Base-by-base conservation (phyloP, 2,797 vertebrate genomes). In the Trachops cirrhosus region DNA sequence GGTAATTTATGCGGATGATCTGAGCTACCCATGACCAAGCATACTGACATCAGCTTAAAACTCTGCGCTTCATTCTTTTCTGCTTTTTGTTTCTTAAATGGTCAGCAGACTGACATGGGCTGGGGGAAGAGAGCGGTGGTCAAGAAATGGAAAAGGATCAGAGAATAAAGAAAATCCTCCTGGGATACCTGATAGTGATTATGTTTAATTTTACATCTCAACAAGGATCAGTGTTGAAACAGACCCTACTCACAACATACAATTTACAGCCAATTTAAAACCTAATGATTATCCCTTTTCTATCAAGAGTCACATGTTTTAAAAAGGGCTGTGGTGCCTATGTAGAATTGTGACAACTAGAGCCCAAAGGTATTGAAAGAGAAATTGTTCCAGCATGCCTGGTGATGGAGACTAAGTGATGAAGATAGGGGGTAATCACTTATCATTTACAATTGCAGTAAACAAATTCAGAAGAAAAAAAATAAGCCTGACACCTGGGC, bases 11-110 rank as follows among this genome's bases (percentile, higher is more conserved):
- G 54, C 39, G n/a, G 41, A 89, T 96, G 71, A 80, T 86, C 85
- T 26, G 24, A 75, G 64, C 93, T 95, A 71, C 9, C 5, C 80
- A 87, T 93, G 89, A 96, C 41, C 64, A 24, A 91, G 93, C 89
- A 96, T 87, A 97, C 86, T 95, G 79, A 96, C 84, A 84, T 2
- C 86, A 89, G 86, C 77, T 96, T 94, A 96, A 94, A 96, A 91
- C 44, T 70, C 68, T 95, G 73, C 2, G 26, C 52, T 74, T 94
- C 57, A 74, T 85, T 94, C 44, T 68, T 57, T 92, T 50, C 57
- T 26, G 10, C 11, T 74, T 86, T 24, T 73, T 78, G 29, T 77
- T 92, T 3, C 48, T 57, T 48, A 77, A 75, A 82, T 73, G 22
- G 75, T 83, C 34, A 79, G 64, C 54, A 48, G 52, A 87, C 71